Evolutionary conservation across 1,140 invertebrate species (phyloP), one percentile per base, ranked within the genome.

Genomic region (Ceratitis capitata): DNA sequence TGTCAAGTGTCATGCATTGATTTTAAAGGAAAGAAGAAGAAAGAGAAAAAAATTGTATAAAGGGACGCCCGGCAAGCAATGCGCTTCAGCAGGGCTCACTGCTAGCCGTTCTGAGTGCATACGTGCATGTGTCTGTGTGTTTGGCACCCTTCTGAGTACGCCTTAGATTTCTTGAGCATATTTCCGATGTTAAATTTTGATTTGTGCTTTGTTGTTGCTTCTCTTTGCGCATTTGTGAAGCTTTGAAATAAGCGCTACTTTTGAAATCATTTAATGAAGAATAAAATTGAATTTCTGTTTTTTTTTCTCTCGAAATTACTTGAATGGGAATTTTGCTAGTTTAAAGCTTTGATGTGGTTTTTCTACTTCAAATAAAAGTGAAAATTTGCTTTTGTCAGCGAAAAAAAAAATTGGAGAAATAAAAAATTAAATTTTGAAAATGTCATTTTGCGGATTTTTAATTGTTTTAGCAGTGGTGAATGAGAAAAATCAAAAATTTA

Each of bases 201-300:
- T 78, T 45, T 78, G 19, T 12, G n/a, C 42, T 39, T 29, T 32
- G 49, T 35, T 42, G n/a, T n/a, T 82, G 16, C 26, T 84, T 19
- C 32, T 56, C 10, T 56, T 58, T 58, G n/a, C 53, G 47, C 53
- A 29, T 12, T 49, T 83, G 32, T 53, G 14, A 53, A 53, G 51
- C 16, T 19, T 53, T 69, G 29, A 47, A 42, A 78, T 23, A 74
- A 85, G 47, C n/a, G n/a, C 47, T 23, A 74, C 49, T 74, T 85
- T 86, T 90, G 89, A 90, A 87, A 88, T 90, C 87, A 88, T 88
- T 90, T 88, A 90, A 90, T 90, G 89, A 90, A 87, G 86, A 88
- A 87, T 87, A 85, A 86, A 87, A 89, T 89, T 78, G 39, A 78
- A 78, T 78, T 78, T 47, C 45, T 26, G n/a, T n/a, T n/a, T n/a